Evolutionary conservation across 2,888 invertebrate genomes (phyloP), one percentile per base, ranked within the genome.

Genomic region (Drosophila cyrtoloma): DNA sequence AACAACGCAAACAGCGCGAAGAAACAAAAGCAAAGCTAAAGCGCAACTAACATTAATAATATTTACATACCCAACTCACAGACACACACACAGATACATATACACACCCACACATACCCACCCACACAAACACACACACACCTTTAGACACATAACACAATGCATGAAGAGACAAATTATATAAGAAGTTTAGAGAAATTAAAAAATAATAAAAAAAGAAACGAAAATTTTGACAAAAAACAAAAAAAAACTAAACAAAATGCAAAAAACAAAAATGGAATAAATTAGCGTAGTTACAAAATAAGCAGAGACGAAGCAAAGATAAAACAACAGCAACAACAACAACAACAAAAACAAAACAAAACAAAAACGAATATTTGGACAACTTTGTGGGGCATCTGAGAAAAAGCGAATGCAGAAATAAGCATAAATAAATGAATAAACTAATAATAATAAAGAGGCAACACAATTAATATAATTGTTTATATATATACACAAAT

Each of bases 131-230:
- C 83, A 76, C 19, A 51, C 37, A 39, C 28, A 39, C 56, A 58
- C 47, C 74, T 62, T 72, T 65, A 77, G 63, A 71, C 61, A 61
- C 39, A 80, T 9, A 26, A 47, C 80, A 78, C 75, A 84, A 89
- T 73, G 85, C 86, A 86, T 85, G 89, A 87, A 81, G 85, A 84
- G 88, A 86, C 82, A 85, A 92, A 88, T 88, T 92, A 88, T 86
- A 83, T 84, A 91, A 88, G 91, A 91, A 83, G 89, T 84, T 91
- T 92, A 91, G 91, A 91, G 79, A 86, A 89, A 90, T 83, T 87
- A 83, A 89, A 83, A 76, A 79, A 66, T 71, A 70, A 73, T 26
- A 71, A 55, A 63, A 61, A 64, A 58, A 22, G 58, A 75, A 82
- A 77, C 59, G 66, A 77, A 86, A 79, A 81, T 68, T 81, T 81